Conservation (phyloP, 2,797 vertebrate genomes). For the Amblyopsis hoosieri region DNA sequence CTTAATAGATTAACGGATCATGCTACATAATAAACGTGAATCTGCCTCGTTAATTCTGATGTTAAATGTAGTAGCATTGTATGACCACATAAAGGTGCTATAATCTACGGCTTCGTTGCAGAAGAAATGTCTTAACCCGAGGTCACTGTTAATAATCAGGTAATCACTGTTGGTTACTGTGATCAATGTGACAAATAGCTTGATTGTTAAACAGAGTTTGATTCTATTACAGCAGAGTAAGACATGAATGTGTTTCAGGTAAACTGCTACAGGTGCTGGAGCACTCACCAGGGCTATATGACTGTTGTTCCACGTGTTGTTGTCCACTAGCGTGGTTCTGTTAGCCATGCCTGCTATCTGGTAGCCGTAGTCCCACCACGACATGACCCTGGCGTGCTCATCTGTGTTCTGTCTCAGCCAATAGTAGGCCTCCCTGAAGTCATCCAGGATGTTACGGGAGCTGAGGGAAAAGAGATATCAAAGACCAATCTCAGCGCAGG, state of each 20-base stretch:
- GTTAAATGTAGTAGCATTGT: background rate
- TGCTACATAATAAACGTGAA: no score
- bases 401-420: conserved; percentile 98
- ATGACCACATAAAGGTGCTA: conserved; percentile 36
- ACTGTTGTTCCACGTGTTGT: conserved; percentile 98
- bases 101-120: background rate
- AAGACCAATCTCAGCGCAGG: background rate
- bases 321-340: conserved; percentile 95
- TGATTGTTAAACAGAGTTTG: no score
- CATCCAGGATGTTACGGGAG: conserved; percentile 90
- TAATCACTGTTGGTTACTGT: no score
- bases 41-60: no score
- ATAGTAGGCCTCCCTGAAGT: conserved; percentile 97
- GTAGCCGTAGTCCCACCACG: conserved; percentile 99
- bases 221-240: no score
- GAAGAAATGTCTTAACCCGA: no score
- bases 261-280: background rate
- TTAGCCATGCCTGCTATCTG: conserved; percentile 99
- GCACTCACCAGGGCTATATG: conserved; percentile 93
- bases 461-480: conserved; percentile 15
- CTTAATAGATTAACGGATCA: no score
- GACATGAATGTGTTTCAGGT: no score
- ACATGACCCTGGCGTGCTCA: conserved; percentile 96
- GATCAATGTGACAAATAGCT: no score
- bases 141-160: no score